Base-by-base conservation (phyloP, 2,797 vertebrate genomes). In the Phoebastria nigripes region DNA sequence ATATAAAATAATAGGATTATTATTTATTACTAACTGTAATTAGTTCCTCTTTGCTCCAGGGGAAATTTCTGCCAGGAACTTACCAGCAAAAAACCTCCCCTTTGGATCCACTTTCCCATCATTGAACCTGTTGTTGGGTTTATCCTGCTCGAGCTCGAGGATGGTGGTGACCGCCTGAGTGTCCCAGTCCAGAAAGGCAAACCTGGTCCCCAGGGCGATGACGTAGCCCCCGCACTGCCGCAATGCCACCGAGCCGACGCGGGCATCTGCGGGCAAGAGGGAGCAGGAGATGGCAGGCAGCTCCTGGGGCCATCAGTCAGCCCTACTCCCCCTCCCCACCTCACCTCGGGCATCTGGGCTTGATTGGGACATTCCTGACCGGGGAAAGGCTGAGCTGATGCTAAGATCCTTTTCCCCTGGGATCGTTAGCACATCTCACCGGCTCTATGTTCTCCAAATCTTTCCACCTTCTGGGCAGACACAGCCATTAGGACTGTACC, bases 21-120 rank as follows among this genome's bases (percentile, higher is more conserved):
- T 35, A 35, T 35, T 35, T 35, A 35, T 35, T 35, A 35, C 35
- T 35, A 35, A 19, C 12, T 5, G 4, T 9, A 56, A 87, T 70
- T 67, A 41, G 19, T 87, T 87, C 41, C 66, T 73, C 25, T 85
- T 70, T 83, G 35, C 35, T 77, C 33, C 1, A 0, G 42, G 37
- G 17, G 13, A 82, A 84, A 86, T 59, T 82, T 66, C 67, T 88
- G 26, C 39, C 24, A 39, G 55, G 37, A 81, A 92, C 96, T 92
- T 95, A 98, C 97, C 97, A 95, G 97, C 97, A 93, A 98, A 97
- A 87, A 97, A 97, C 15, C 97, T 96, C 24, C 98, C 97, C 7
- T 91, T 96, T 26, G 97, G 98, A 90, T 98, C 98, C 86, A 97
- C 98, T 89, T 98, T 98, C 26, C 98, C 97, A 28, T 97, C 97